phyloP scores from a whole-genome alignment of 2,888 invertebrate species.

The Amphipoea lucens region DNA sequence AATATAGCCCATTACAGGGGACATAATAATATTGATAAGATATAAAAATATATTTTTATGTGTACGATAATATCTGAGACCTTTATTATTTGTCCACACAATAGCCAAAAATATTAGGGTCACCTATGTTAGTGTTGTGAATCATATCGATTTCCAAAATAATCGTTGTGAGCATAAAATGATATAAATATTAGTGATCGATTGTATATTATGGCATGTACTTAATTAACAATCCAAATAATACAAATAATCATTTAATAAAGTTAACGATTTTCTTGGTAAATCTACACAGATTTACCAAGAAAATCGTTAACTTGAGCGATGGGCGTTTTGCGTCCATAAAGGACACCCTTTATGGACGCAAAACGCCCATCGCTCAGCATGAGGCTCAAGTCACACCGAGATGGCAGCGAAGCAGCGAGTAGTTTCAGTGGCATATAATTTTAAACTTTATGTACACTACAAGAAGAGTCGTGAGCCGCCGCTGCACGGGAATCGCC shows the following conservation, averaged over 20 bases:
- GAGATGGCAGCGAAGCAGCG: no score
- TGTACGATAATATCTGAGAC: conserved; percentile 60
- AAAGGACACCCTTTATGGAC: no score
- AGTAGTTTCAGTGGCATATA: no score
- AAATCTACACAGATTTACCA: no score
- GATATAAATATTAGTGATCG: not conserved
- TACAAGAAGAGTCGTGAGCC: no score
- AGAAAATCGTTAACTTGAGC: no score
- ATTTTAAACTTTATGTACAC: no score
- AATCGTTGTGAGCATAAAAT: not conserved
- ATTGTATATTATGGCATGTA: not conserved
- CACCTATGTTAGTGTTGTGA: conserved; percentile 46
- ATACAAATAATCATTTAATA: not conserved
- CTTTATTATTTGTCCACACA: conserved; percentile 67
- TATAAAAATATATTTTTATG: conserved; percentile 70
- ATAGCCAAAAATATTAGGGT: conserved; percentile 71
- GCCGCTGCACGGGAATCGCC: no score
- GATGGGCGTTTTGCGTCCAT: no score
- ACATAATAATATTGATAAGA: conserved; percentile 65
- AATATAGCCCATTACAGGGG: conserved; percentile 32
- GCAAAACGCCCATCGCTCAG: no score
- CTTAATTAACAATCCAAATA: not conserved
- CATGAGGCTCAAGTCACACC: no score
- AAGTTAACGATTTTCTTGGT: not conserved
- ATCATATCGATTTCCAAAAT: not conserved